Base-by-base conservation (phyloP, 2,888 invertebrate genomes). In the Agonum fuliginosum region DNA sequence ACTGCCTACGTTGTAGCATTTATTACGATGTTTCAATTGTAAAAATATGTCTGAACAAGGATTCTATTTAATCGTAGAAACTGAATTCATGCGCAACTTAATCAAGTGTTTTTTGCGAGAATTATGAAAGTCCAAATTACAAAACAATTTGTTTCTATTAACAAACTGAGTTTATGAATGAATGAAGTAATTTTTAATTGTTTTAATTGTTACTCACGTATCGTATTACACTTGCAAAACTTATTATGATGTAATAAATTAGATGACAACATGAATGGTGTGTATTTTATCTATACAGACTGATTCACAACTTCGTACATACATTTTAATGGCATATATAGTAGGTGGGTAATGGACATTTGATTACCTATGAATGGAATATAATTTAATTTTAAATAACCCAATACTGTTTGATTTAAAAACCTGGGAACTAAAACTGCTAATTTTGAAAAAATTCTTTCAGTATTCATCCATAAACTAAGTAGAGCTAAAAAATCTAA, bases 151-250 rank as follows among this genome's bases (percentile, higher is more conserved):
- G 5, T 27, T 27, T 3, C 27, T 41, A 34, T 67, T 54, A 30
- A 67, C n/a, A 12, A 3, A 14, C 20, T 10, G 20, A 67, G 19
- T 65, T 65, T 22, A 67, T 22, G 34, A 67, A 34, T 30, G 67
- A 67, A 30, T 34, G 8, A 65, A 67, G 67, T 67, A 41, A 41
- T 67, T 20, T 41, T 67, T 41, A 41, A 37, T 37, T 8, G 19
- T 41, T 34, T 41, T 20, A 67, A 41, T 37, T 19, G 41, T 34
- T 67, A 67, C 20, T 41, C 41, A 22, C 22, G 24, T 24, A 54
- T 54, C 54, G 12, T 4, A 12, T 54, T 54, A 20, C 54, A 54
- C 12, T 54, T 54, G 5, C 43, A 43, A 41, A 37, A 12, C 12
- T 54, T n/a, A 54, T 22, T 54, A 48, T 54, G 54, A 54, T 24